A percentile compares a stretch with the other conserved stretches of the same genome.
Evolutionary conservation across 1,140 invertebrate genomes (phyloP).

Genomic region (Sipha flava): DNA sequence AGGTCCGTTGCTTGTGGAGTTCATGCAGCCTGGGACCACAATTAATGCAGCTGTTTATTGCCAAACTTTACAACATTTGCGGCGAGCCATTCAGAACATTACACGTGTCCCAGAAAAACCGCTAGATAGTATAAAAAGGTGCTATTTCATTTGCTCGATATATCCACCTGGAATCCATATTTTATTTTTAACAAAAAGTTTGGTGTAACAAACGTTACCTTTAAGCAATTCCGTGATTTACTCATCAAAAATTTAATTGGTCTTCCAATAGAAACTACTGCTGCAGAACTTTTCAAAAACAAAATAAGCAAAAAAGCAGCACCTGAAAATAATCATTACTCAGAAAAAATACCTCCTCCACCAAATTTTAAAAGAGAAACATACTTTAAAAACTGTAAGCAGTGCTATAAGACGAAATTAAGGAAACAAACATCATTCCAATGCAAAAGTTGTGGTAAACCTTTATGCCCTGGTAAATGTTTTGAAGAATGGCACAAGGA

Average conservation of each 20-base stretch:
- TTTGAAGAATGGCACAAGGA: neutral
- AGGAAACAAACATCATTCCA: neutral
- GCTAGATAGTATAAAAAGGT: neutral
- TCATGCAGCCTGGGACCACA: constrained; percentile 36
- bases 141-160: neutral
- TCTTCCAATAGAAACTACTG: neutral
- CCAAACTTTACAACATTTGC: constrained; percentile 33
- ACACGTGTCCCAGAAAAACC: neutral
- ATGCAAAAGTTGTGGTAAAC: neutral
- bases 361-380: neutral
- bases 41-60: constrained; percentile 38
- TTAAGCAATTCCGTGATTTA: neutral
- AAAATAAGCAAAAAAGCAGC: neutral
- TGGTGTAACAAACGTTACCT: neutral
- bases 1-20: constrained; percentile 37
- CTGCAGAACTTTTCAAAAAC: neutral
- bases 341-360: neutral
- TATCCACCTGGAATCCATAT: neutral
- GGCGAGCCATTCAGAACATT: neutral
- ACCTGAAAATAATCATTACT: neutral
- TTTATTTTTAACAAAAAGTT: constrained; percentile 4
- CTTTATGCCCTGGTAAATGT: neutral
- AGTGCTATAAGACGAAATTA: neutral
- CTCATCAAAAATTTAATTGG: neutral
- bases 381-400: neutral